Evolutionary conservation across 1,140 invertebrate genomes (phyloP).

Genomic region (Cydia amplana): DNA sequence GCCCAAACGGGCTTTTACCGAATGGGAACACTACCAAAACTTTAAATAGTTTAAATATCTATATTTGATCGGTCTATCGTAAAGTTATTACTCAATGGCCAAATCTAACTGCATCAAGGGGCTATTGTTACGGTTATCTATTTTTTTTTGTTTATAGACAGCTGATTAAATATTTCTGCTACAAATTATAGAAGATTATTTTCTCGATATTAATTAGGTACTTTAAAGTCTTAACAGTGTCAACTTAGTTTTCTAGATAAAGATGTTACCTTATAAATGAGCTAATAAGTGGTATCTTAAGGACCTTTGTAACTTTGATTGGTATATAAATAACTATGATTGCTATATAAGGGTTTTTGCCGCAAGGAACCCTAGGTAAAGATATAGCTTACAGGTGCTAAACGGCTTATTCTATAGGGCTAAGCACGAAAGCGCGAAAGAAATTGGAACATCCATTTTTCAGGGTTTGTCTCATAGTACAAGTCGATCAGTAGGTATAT

Average conservation of each 20-base stretch:
- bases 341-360: no score
- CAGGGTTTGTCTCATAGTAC: no score
- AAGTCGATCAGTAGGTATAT: no score
- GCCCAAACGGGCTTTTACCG: neutral
- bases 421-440: no score
- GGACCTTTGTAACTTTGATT: neutral
- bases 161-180: conserved; percentile 1
- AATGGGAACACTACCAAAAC: neutral
- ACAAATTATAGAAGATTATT: neutral
- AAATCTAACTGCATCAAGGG: neutral
- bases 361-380: no score
- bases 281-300: no score
- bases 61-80: conserved; percentile 29
- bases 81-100: conserved; percentile 17
- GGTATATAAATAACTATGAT: neutral
- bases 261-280: neutral
- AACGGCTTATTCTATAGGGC: no score
- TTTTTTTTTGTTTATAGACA: neutral
- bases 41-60: neutral
- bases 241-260: neutral
- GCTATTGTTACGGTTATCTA: conserved; percentile 13
- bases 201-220: neutral
- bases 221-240: neutral
- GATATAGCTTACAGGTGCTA: no score
- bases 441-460: no score